Base-by-base conservation (phyloP, 2,797 vertebrate genomes). In the Cyprinodon diabolis region DNA sequence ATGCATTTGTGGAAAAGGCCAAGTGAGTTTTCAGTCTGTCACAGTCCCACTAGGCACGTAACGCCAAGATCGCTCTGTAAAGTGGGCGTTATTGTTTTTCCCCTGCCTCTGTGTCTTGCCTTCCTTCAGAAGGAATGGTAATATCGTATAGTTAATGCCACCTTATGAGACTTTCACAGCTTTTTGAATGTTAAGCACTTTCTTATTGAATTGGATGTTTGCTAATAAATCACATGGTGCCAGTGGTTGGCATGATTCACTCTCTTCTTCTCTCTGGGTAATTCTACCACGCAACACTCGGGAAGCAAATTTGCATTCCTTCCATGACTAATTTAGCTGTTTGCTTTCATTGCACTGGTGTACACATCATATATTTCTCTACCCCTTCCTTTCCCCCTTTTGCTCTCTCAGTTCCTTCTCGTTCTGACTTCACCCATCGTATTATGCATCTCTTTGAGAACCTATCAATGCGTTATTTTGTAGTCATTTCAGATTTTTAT, bases 201-300 rank as follows among this genome's bases (percentile, higher is more conserved):
- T 84, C 87, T 92, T 92, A 93, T 94, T 93, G 91, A 94, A 93
- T 94, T 91, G 89, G 92, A 93, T 94, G 90, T 94, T 93, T 94
- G 90, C 87, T 92, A 88, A 93, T 94, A 94, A 93, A 93, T 93
- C 87, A 87, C 84, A 76, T 79, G 84, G 87, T 68, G 78, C 87
- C 49, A 74, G 79, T 76, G 79, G 86, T 84, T 87, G 86, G 89
- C 90, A 68, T 93, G 92, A 93, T 92, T 94, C 92, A 93, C 88
- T 56, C 86, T 80, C 85, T 66, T 82, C 88, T 91, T 85, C 89
- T 92, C 86, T 89, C 85, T 43, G 88, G 92, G 86, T 88, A 90
- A 90, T 94, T 94, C 90, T 81, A 83, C 88, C 80, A 78, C 89
- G 85, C 84, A 89, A 87, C 77, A 81, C 87, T 91, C 88, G 92